phyloP scores from a whole-genome alignment of 92 coral and sea anemone genomes.

The Hydrozoanthus gracilis region DNA sequence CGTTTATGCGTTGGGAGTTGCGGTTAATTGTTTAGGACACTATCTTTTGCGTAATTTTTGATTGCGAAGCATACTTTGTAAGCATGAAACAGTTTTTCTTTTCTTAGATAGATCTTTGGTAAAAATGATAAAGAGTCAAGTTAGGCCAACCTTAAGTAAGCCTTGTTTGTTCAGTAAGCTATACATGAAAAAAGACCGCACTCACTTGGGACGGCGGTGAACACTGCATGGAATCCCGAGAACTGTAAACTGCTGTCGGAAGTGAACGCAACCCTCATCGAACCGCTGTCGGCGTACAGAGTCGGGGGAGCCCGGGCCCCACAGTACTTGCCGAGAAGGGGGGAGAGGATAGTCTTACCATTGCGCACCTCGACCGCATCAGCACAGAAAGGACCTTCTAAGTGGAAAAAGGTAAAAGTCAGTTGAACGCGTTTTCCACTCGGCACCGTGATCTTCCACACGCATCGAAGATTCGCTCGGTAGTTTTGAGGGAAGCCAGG shows the following conservation, averaged over 20 bases:
- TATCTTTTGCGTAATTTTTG: no score
- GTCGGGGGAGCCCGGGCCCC: conserved; percentile 10
- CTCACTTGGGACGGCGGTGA: conserved; percentile 38
- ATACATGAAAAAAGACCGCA: not conserved
- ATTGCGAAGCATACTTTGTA: no score
- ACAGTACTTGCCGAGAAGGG: conserved; percentile 9
- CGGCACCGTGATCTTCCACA: conserved; percentile 8
- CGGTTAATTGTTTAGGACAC: no score
- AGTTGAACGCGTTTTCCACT: conserved; percentile 21
- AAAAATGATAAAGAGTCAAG: not conserved
- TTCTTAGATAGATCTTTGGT: not conserved
- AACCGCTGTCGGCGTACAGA: conserved; percentile 13
- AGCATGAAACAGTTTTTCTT: no score
- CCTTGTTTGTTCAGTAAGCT: not conserved
- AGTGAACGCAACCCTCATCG: conserved; percentile 6
- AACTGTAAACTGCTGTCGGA: not conserved
- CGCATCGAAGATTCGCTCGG: not conserved
- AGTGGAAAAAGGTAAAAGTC: not conserved
- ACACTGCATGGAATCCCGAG: conserved; percentile 18
- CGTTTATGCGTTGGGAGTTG: no score
- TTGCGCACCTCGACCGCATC: conserved; percentile 20
- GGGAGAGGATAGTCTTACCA: conserved; percentile 10
- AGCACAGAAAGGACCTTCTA: conserved; percentile 27
- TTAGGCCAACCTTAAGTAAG: not conserved
- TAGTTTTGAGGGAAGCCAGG: not conserved